Percentiles rank a stretch among this genome's conserved stretches.
These are phyloP conservation scores for Siniperca scherzeri DNA, from an alignment of 2,797 vertebrate species.

Conservation along the genomic window DNA sequence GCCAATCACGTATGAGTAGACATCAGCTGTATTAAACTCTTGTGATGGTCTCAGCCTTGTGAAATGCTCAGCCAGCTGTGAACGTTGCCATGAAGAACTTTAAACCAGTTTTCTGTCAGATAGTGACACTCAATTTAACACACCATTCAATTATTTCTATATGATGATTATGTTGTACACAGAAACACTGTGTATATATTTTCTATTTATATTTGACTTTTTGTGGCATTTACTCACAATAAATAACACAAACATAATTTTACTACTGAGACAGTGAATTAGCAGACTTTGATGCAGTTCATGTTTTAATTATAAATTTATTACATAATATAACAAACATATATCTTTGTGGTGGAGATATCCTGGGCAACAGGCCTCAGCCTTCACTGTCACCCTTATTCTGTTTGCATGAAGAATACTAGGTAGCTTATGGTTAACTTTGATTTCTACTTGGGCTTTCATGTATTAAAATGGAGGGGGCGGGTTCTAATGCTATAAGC, in stretches of 20 bases:
- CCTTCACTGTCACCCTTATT: constrained; percentile 62
- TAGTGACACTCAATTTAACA: background rate
- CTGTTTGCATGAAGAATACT: constrained; percentile 55
- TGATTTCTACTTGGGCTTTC: constrained; percentile 8
- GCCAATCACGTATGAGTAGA: background rate
- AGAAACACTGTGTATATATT: background rate
- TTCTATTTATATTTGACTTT: constrained; percentile 5
- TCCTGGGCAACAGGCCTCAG: constrained; percentile 87
- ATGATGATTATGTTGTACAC: constrained; percentile 3
- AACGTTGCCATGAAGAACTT: too few species aligned
- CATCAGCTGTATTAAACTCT: background rate
- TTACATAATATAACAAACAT: constrained; percentile 96
- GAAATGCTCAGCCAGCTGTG: constrained; percentile 7
- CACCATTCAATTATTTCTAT: background rate
- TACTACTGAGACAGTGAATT: constrained; percentile 20
- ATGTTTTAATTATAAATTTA: constrained; percentile 87
- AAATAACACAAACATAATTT: constrained; percentile 38
- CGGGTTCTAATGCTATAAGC: constrained; percentile 3
- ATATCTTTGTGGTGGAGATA: constrained; percentile 93
- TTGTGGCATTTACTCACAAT: constrained; percentile 37
- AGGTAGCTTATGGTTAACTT: constrained; percentile 59
- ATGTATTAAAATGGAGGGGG: constrained; percentile 21
- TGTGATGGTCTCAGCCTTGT: background rate
- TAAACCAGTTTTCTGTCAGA: constrained; percentile 2
- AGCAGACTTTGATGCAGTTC: constrained; percentile 47